Base-by-base conservation (phyloP, 1,140 invertebrate species). In the Scaptodrosophila lebanonensis region DNA sequence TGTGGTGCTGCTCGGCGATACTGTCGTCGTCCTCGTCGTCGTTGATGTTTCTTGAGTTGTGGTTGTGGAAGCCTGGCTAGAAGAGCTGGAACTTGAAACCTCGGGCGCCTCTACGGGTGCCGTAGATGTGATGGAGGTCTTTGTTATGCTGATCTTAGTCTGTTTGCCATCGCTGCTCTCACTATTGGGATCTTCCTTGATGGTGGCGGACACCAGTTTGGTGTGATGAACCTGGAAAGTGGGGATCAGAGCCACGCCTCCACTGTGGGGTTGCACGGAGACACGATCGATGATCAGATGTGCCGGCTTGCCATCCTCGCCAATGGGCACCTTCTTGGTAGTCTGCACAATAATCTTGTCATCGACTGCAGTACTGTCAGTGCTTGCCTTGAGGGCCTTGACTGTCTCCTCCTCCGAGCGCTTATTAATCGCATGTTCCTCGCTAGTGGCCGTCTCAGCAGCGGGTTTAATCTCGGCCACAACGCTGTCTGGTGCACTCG, bases 221-320 rank as follows among this genome's bases (percentile, higher is more conserved):
- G 83, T 84, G 53, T 66, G 83, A 39, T 85, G 76, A 35, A 84
- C 65, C 59, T 83, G 76, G 65, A 84, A 84, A 5, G 72, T 73
- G 53, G 83, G 83, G 22, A 84, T 73, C 43, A 85, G 45, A 0
- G 83, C 59, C 44, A 84, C 18, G 0, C 32, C 44, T 1, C 75
- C 75, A 12, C 17, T 62, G n/a, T 84, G 82, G 1, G 82, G 75
- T 35, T 73, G 69, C 20, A 84, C 76, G 11, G 75, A 83, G 0
- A 84, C 71, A 42, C 47, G 83, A 59, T 84, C 83, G 39, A 84
- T 84, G 25, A 84, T 57, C 25, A 84, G 42, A 47, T 84, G 83
- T 2, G 83, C 69, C 2, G 83, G 83, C 1, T 17, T 50, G 2
- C 63, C 52, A 2, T 72, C 69, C 27, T 58, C 65, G 2, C 49